Percentiles rank a stretch among this genome's conserved stretches.
Evolutionary conservation across 2,888 invertebrate genomes (phyloP).

Genomic region (Spicauda simplicius): DNA sequence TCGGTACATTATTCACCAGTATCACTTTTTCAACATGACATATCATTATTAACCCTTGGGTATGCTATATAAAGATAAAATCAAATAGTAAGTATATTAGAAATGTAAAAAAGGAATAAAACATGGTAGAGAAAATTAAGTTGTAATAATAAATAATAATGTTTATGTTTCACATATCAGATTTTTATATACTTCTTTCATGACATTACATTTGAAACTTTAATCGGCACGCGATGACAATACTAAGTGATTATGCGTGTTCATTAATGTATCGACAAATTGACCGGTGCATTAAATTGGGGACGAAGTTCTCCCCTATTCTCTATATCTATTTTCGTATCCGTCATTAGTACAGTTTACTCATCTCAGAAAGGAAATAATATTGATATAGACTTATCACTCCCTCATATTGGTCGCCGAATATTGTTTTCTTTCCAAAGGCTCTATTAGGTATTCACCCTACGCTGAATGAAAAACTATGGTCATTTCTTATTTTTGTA

Average conservation of each 20-base stretch:
- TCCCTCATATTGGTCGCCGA: slow-evolving; percentile 47
- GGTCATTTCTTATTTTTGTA: slow-evolving; percentile 59
- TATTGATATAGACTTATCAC: slow-evolving; percentile 56
- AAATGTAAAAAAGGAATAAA: too few species aligned
- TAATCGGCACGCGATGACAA: background rate
- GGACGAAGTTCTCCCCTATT: slow-evolving; percentile 28
- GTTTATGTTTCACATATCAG: too few species aligned
- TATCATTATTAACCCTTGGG: too few species aligned
- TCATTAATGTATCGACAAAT: slow-evolving; percentile 52
- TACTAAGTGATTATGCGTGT: slow-evolving; percentile 25
- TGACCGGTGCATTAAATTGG: slow-evolving; percentile 40
- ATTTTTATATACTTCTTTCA: too few species aligned
- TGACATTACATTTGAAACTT: too few species aligned
- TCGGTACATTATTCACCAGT: too few species aligned
- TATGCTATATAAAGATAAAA: too few species aligned
- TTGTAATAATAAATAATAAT: too few species aligned
- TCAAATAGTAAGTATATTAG: too few species aligned
- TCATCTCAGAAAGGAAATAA: slow-evolving; percentile 49
- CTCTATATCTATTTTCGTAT: slow-evolving; percentile 37
- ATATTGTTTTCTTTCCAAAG: slow-evolving; percentile 53
- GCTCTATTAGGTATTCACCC: slow-evolving; percentile 77
- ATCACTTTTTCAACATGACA: too few species aligned
- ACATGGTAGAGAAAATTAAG: too few species aligned
- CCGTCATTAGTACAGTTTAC: slow-evolving; percentile 45
- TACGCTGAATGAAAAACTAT: slow-evolving; percentile 47